phyloP scores from a whole-genome alignment of 2,888 invertebrate genomes.

The Lymantria monacha region DNA sequence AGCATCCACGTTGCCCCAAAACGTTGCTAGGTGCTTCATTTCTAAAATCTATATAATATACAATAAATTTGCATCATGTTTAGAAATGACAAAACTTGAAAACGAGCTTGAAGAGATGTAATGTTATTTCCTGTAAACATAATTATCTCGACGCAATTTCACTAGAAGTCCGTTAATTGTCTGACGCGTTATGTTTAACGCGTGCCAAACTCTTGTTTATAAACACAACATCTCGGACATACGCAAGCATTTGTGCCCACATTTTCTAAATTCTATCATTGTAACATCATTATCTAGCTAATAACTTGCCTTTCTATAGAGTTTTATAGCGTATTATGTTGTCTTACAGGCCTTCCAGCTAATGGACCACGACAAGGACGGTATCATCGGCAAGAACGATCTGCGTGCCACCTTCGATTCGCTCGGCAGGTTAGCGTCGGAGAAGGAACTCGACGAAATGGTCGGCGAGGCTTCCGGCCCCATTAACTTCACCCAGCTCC shows the following conservation, averaged over 20 bases:
- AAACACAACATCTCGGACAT: conserved; percentile 44
- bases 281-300: conserved; percentile 24
- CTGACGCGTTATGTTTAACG: conserved; percentile 39
- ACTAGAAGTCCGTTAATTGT: conserved; percentile 24
- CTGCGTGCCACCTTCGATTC: conserved; percentile 95
- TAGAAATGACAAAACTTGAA: too few relatives aligned
- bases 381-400: conserved; percentile 94
- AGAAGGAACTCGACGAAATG: conserved; percentile 96
- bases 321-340: conserved; percentile 7
- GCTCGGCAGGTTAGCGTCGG: conserved; percentile 93
- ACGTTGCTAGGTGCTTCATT: too few relatives aligned
- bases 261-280: conserved; percentile 37
- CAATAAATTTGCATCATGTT: too few relatives aligned
- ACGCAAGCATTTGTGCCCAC: conserved; percentile 23
- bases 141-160: conserved; percentile 8
- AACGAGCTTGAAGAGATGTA: too few relatives aligned
- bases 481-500: conserved; percentile 97
- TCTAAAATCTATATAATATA: too few relatives aligned
- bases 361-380: conserved; percentile 98
- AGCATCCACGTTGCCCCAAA: too few relatives aligned
- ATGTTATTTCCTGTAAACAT: conserved; percentile 12
- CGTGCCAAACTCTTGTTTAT: conserved; percentile 51
- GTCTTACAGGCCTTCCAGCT: conserved; percentile 92
- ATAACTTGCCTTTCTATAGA: neutral
- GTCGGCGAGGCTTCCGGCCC: conserved; percentile 93